These are phyloP conservation scores for Eupithecia dodoneata DNA, from an alignment of 2,888 invertebrate genomes.

Conservation along the genomic window DNA sequence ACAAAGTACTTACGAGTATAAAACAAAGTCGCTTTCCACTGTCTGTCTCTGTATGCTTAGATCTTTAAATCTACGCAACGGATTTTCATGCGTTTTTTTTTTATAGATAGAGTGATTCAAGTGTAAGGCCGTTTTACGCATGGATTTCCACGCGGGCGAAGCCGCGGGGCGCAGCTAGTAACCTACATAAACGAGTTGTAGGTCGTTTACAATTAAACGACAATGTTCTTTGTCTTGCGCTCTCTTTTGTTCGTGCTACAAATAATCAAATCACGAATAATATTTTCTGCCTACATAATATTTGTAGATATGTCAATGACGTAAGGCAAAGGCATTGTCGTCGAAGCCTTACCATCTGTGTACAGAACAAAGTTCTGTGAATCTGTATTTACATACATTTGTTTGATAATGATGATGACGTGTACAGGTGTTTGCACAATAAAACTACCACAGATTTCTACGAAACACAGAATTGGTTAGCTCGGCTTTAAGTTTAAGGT, in stretches of 20 bases:
- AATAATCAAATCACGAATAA: background rate
- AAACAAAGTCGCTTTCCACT: no score
- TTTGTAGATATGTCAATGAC: slow-evolving; percentile 47
- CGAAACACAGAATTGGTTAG: background rate
- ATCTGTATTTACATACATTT: slow-evolving; percentile 25
- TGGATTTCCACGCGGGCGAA: no score
- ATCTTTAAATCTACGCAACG: no score
- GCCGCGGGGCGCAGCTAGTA: no score
- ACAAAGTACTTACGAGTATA: no score
- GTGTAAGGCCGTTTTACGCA: no score
- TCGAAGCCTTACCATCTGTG: slow-evolving; percentile 56
- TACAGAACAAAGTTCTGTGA: slow-evolving; percentile 51
- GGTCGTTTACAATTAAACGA: background rate
- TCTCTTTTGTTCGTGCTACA: background rate
- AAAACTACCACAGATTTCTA: background rate
- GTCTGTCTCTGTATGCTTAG: no score
- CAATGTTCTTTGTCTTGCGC: slow-evolving; percentile 7
- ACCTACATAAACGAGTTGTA: background rate
- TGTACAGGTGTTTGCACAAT: background rate
- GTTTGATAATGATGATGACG: slow-evolving; percentile 23
- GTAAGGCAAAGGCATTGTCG: slow-evolving; percentile 55
- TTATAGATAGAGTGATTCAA: no score
- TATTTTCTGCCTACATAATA: background rate
- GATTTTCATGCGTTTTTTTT: no score
- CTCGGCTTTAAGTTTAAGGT: background rate